Evolutionary conservation across 2,797 vertebrate genomes (phyloP), one percentile per base, ranked within the genome.

Genomic region (Kryptolebias ocellatus): DNA sequence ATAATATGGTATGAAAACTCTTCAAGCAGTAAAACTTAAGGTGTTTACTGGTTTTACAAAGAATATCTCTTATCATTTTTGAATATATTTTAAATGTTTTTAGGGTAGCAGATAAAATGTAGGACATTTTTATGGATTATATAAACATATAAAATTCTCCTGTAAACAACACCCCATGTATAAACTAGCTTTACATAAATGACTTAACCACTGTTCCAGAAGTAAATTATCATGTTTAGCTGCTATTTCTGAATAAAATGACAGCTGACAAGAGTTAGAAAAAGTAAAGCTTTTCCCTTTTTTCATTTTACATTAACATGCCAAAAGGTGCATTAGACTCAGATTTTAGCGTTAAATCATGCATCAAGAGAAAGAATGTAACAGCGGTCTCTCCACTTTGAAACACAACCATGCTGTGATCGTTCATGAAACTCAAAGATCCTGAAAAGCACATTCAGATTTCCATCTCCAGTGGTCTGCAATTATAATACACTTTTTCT

Each of bases 311-410:
- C 51, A 57, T 12, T 47, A 59, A 69, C 37, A 28, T 9, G 42
- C 28, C 18, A 63, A 78, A 73, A 68, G 37, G 15, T 60, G 42
- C 44, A 60, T 68, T 74, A 50, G 28, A 47, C 49, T 66, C 18
- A 17, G 29, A 44, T 47, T 60, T 53, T 54, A 29, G 37, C 17
- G 46, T 59, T 53, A 53, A 66, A 60, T 53, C 55, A 42, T 6
- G 55, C 37, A 60, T 64, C 20, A 31, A 29, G 24, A 57, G 39
- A 50, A 29, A 10, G 29, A 61, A 54, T 16, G 53, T 24, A 64
- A 20, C 31, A 49, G 47, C 42, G 10, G n/a, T 31, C 34, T 68
- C 16, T 53, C 45, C 27, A 15, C 45, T 56, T 34, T 56, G 34
- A 68, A 44, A 58, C 57, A 74, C 45, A 51, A 18, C 16, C 3